These are phyloP conservation scores for Calidris pugnax DNA, from an alignment of 2,113 vertebrate genomes.

Conservation along the genomic window DNA sequence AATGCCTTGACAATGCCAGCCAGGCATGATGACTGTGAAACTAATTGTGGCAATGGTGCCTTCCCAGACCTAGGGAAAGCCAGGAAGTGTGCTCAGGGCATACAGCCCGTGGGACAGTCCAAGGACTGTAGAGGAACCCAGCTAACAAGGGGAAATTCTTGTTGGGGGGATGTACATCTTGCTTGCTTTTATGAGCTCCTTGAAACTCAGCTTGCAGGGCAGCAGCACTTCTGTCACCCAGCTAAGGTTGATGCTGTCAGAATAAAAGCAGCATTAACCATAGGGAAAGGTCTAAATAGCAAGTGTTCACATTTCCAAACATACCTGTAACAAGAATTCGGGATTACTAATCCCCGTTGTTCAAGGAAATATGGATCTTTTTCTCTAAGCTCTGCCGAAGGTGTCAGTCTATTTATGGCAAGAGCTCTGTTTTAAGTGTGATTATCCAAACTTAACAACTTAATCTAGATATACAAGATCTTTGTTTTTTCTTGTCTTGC, in stretches of 20 bases:
- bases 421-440: not conserved
- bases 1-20: not conserved
- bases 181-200: not conserved
- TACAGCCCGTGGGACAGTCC: not conserved
- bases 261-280: not conserved
- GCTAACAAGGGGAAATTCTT: not conserved
- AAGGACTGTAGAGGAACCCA: not conserved
- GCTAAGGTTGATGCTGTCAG: not conserved
- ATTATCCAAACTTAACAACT: not conserved
- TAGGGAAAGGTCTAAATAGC: not conserved
- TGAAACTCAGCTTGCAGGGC: not conserved
- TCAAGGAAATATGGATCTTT: not conserved
- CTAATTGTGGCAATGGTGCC: not conserved
- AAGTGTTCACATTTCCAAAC: not conserved
- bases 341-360: not conserved
- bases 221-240: not conserved
- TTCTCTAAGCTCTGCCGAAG: not conserved
- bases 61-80: not conserved
- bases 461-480: not conserved
- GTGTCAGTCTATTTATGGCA: fast-evolving
- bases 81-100: fast-evolving
- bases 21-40: not conserved
- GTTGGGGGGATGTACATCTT: not conserved
- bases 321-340: not conserved
- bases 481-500: not conserved